These are phyloP conservation scores for Mythimna vitellina DNA, from an alignment of 2,888 invertebrate genomes.

Conservation along the genomic window DNA sequence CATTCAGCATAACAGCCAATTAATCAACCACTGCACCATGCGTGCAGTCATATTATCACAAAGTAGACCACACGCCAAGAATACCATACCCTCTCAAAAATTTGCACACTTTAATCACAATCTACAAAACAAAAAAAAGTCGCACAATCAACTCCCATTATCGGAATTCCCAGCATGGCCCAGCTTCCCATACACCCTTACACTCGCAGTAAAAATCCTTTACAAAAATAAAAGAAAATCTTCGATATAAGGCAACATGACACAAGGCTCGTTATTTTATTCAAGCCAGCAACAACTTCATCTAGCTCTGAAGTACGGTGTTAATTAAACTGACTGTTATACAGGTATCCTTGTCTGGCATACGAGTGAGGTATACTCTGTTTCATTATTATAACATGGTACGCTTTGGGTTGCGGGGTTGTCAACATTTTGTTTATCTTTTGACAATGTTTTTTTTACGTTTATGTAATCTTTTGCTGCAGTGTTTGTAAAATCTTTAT, in stretches of 20 bases:
- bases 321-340: conserved; percentile 64
- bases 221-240: conserved; percentile 16
- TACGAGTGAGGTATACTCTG: conserved; percentile 61
- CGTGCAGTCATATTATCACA: not conserved
- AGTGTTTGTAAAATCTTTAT: not conserved
- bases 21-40: too few species aligned
- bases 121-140: not conserved
- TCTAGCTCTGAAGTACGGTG: conserved; percentile 66
- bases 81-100: not conserved
- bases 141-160: conserved; percentile 38
- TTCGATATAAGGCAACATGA: conserved; percentile 51
- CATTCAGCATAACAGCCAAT: too few species aligned
- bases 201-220: conserved; percentile 43
- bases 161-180: conserved; percentile 38
- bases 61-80: conserved; percentile 45
- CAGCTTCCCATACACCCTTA: conserved; percentile 45
- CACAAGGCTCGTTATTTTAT: conserved; percentile 65
- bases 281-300: conserved; percentile 62
- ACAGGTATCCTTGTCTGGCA: conserved; percentile 64
- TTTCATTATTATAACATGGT: conserved; percentile 71
- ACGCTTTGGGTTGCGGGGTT: conserved; percentile 54
- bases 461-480: not conserved
- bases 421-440: conserved; percentile 58
- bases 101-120: conserved; percentile 14
- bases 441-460: not conserved